Percentiles rank a stretch among this genome's conserved stretches.
phyloP scores from a whole-genome alignment of 2,888 invertebrate species.

The Drosophila austrosaltans region DNA sequence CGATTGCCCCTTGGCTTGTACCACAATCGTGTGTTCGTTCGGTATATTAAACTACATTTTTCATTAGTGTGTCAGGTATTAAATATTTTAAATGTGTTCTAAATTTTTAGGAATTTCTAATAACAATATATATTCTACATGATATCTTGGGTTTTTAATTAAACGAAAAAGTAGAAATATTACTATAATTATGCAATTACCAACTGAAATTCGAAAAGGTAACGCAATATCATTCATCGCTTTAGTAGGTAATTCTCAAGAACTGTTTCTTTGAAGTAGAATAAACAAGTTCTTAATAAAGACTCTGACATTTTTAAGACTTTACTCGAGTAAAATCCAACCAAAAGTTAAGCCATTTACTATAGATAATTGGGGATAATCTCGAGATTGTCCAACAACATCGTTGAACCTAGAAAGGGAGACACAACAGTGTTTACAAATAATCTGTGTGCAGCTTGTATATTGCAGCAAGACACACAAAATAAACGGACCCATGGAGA shows the following conservation, averaged over 20 bases:
- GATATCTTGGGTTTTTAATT: neutral
- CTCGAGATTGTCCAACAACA: neutral
- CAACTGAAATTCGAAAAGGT: neutral
- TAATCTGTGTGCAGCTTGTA: neutral
- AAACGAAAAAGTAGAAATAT: too few relatives aligned
- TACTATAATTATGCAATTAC: neutral
- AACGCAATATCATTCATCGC: neutral
- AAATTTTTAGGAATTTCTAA: conserved; percentile 10
- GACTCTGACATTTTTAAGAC: neutral
- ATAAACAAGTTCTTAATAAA: neutral
- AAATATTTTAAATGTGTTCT: conserved; percentile 41
- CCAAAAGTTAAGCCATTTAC: neutral
- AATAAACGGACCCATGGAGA: neutral
- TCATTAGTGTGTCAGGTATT: conserved; percentile 57
- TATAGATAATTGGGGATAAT: neutral
- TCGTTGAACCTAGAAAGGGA: neutral
- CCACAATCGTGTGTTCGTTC: neutral
- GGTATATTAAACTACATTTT: conserved; percentile 22
- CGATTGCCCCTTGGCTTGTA: neutral
- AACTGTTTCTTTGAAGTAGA: neutral
- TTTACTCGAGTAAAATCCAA: too few relatives aligned
- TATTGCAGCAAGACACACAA: neutral
- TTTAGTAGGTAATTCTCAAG: neutral
- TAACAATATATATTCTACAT: neutral
- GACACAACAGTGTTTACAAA: neutral